Base-by-base conservation (phyloP, 2,113 vertebrate genomes). In the Onychorhynchus coronatus region DNA sequence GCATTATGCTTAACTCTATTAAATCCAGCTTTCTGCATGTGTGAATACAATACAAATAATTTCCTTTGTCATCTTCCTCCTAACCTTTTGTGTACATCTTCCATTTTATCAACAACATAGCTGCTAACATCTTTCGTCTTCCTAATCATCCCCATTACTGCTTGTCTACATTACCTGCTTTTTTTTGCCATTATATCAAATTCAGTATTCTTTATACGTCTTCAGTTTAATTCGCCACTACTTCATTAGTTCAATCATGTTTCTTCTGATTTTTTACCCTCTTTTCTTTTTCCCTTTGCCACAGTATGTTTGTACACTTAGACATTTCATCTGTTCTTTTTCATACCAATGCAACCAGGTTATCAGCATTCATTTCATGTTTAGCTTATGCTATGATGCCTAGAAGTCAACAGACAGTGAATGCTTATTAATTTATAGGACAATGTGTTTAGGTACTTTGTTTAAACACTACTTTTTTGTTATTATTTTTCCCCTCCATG, bases 381-480 rank as follows among this genome's bases (percentile, higher is more conserved):
- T 87, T 53, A 62, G 21, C 11, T n/a, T 73, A 27, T 79, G 7
- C n/a, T 88, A 2, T 67, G 23, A 55, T 76, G 37, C 41, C 14
- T 55, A 8, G 14, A 82, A 78, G 28, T 17, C 18, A 82, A 46
- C 3, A 67, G 20, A 8, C 14, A 67, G 56, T 41, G 23, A 88
- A 63, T 63, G 7, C 1, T 37, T 72, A 25, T 39, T 55, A 58
- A 82, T 85, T 94, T 58, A 49, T 21, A 90, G 19, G 23, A 22
- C 2, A 14, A 3, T 0, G 0, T 13, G 8, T 78, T 39, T 37
- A 71, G 6, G 10, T 7, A 21, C 6, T 93, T 65, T 20, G 1
- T 65, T 84, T 66, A 68, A 83, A 55, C 8, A 2, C 5, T 74
- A 5, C 1, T 21, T 27, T 23, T 33, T 39, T 49, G 13, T 42